Conservation (phyloP, 2,797 vertebrate genomes). For the Coregonus sp. region DNA sequence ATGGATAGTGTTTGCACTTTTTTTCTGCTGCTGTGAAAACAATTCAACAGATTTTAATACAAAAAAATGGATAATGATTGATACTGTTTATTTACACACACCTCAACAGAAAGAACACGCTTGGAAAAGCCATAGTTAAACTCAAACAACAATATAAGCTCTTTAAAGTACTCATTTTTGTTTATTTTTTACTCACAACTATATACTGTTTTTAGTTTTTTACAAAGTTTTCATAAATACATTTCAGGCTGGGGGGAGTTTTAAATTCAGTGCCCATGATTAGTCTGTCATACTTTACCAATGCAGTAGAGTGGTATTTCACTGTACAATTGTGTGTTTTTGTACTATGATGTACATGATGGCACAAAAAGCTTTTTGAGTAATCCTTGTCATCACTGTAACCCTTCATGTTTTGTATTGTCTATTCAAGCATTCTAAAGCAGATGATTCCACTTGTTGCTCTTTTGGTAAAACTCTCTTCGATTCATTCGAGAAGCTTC, state of each 20-base stretch:
- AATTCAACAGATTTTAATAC: conserved; percentile 42
- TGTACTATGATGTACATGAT: conserved; percentile 62
- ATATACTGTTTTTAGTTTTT: conserved; percentile 76
- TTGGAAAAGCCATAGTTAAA: conserved; percentile 79
- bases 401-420: conserved; percentile 30
- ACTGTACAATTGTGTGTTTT: conserved; percentile 56
- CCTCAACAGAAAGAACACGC: conserved; percentile 81
- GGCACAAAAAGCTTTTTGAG: conserved; percentile 76
- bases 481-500: conserved; percentile 56
- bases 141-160: conserved; percentile 83
- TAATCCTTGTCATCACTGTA: conserved; percentile 61
- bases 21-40: conserved; percentile 32
- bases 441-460: conserved; percentile 45
- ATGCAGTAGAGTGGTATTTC: conserved; percentile 44
- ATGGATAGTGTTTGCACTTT: conserved; percentile 60
- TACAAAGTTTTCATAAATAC: conserved; percentile 93
- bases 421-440: conserved; percentile 50
- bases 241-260: conserved; percentile 85
- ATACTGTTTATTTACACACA: conserved; percentile 87
- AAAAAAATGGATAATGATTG: conserved; percentile 71
- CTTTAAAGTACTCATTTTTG: conserved; percentile 59
- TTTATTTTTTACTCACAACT: conserved; percentile 78
- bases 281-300: conserved; percentile 59
- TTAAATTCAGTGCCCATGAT: conserved; percentile 62
- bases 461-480: conserved; percentile 66